These are phyloP conservation scores for Pygmarrhopalites habei DNA, from an alignment of 1,140 invertebrate species.

Conservation along the genomic window DNA sequence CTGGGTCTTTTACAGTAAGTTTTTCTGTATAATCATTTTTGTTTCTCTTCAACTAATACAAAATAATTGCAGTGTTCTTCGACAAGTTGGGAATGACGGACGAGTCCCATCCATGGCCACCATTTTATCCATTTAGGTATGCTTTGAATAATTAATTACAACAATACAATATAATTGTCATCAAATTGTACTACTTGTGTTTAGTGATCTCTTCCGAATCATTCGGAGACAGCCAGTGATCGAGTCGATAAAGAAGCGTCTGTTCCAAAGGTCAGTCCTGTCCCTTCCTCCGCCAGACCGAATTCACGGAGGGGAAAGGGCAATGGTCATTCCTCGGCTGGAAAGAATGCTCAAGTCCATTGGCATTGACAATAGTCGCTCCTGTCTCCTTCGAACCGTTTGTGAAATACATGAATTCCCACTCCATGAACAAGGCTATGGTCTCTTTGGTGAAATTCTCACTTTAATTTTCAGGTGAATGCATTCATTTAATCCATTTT, in stretches of 20 bases:
- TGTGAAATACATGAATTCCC: slow-evolving; percentile 38
- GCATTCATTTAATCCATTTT: neutral
- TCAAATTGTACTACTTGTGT: no score
- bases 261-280: slow-evolving; percentile 9
- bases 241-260: neutral
- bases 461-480: slow-evolving; percentile 36
- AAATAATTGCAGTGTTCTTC: slow-evolving; percentile 30
- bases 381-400: slow-evolving; percentile 32
- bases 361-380: slow-evolving; percentile 23
- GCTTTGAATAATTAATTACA: no score
- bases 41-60: no score
- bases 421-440: slow-evolving; percentile 23
- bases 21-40: neutral
- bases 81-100: slow-evolving; percentile 34
- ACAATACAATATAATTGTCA: no score
- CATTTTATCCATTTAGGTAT: slow-evolving; percentile 27
- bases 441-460: slow-evolving; percentile 35
- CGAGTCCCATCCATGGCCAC: slow-evolving; percentile 28
- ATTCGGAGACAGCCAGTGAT: neutral
- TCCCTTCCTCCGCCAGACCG: slow-evolving; percentile 34
- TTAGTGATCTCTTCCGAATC: slow-evolving; percentile 9
- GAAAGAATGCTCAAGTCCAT: slow-evolving; percentile 24
- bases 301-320: slow-evolving; percentile 34
- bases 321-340: slow-evolving; percentile 27
- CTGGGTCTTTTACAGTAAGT: slow-evolving; percentile 35